Base-by-base conservation (phyloP, 2,888 invertebrate genomes). In the Leptinotarsa juncta region DNA sequence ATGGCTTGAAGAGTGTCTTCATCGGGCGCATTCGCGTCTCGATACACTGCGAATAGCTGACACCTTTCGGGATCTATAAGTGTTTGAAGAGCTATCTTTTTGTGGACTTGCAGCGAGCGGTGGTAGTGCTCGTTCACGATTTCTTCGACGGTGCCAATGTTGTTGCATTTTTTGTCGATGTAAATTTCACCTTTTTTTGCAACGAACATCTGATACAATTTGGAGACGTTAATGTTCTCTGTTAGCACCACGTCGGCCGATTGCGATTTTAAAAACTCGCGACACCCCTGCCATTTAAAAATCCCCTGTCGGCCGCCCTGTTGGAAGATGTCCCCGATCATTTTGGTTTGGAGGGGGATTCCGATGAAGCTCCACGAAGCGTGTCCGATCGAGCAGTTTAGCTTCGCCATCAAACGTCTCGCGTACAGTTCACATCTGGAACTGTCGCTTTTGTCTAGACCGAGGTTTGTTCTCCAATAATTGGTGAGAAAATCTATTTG, bases 311-410 rank as follows among this genome's bases (percentile, higher is more conserved):
- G 23, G 32, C 51, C 42, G 14, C 60, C 50, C 16, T 70, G 20
- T 32, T 73, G 74, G 68, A 74, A 74, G n/a, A 74, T 68, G 1
- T 74, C 74, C 5, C 65, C 74, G 16, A 73, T 32, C 70, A 73
- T 73, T 57, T 60, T 68, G 12, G 67, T 70, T 18, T 73, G 70
- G 10, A 74, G 66, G 23, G 74, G 74, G 26, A 74, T 70, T n/a
- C 66, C 74, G 1, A 70, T 53, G 51, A 65, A 71, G 3, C 48
- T 62, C 32, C 32, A 49, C 14, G 60, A 23, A 20, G n/a, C 48
- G 32, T n/a, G 50, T 20, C 67, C 51, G 42, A 57, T 67, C 3
- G 32, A 48, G 16, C 55, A 57, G 15, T 15, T 49, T 32, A 74
- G 51, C 49, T 67, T 55, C 3, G 5, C 15, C 48, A 74, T 71